phyloP scores from a whole-genome alignment of 2,113 vertebrate genomes.

The Brevimyrus niger region DNA sequence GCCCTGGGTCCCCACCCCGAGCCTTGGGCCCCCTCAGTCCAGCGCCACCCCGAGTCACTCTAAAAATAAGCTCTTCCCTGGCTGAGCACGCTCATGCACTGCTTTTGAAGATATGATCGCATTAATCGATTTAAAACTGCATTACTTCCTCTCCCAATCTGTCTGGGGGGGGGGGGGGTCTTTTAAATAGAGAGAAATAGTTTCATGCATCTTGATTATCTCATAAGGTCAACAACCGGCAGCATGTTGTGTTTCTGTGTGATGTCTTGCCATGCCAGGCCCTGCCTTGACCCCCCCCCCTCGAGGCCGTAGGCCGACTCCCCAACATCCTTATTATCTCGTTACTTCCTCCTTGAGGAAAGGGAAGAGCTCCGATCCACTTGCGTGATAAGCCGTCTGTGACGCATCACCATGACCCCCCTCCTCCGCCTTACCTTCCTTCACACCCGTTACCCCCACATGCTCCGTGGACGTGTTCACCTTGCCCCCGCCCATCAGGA shows the following conservation, averaged over 20 bases:
- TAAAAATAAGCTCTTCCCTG: neutral
- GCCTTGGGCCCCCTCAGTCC: neutral
- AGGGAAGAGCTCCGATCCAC: neutral
- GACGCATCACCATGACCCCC: neutral
- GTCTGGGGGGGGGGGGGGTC: neutral
- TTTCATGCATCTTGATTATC: neutral
- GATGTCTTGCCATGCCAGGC: neutral
- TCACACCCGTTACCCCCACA: neutral
- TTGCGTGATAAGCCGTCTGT: neutral
- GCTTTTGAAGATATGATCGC: neutral
- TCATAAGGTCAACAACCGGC: neutral
- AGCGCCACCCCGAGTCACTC: neutral
- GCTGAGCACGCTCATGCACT: neutral
- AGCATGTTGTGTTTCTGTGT: neutral
- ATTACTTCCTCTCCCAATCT: neutral
- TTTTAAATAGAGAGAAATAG: neutral
- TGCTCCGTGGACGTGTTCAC: constrained; percentile 15
- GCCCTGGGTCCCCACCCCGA: neutral
- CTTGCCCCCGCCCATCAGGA: constrained; percentile 6
- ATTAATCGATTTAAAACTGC: neutral
- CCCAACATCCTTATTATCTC: neutral
- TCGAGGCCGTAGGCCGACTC: neutral
- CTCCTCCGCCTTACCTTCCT: neutral
- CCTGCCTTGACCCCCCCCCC: neutral
- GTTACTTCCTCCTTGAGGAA: neutral